Percentiles rank a stretch among this genome's conserved stretches.
These are phyloP conservation scores for Microcebus tavaratra DNA, from an alignment of 2,113 vertebrate species.

Conservation along the genomic window DNA sequence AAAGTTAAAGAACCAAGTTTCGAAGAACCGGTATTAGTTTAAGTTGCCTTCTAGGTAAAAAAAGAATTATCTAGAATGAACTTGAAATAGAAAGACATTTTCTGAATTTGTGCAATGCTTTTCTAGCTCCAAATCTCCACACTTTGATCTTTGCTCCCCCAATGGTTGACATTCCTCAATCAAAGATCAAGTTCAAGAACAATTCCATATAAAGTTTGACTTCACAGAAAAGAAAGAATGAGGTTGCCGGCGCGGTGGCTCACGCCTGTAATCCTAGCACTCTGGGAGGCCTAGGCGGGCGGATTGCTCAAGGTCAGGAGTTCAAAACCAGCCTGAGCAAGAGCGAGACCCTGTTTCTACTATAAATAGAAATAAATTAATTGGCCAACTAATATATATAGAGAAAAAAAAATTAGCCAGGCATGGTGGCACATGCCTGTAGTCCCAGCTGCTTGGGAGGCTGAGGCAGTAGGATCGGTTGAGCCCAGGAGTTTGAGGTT, in stretches of 20 bases:
- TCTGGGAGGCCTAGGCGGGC: no score
- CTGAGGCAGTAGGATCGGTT: no score
- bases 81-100: neutral
- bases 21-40: neutral
- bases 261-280: no score
- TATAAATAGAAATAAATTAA: no score
- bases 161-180: constrained; percentile 50
- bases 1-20: neutral
- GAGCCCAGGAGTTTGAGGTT: no score
- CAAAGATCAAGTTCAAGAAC: constrained; percentile 54
- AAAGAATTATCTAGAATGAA: constrained; percentile 4
- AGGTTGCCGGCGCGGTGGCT: neutral
- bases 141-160: constrained; percentile 57
- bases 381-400: no score
- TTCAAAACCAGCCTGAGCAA: no score
- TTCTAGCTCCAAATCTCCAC: constrained; percentile 26
- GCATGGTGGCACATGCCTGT: no score
- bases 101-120: constrained; percentile 42
- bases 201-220: constrained; percentile 45
- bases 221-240: neutral
- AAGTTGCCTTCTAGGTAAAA: neutral
- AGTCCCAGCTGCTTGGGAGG: no score
- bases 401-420: no score
- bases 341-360: no score
- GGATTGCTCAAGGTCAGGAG: no score